Evolutionary conservation across 2,888 invertebrate genomes (phyloP), one percentile per base, ranked within the genome.

Genomic region (Eumerus sabulonum): DNA sequence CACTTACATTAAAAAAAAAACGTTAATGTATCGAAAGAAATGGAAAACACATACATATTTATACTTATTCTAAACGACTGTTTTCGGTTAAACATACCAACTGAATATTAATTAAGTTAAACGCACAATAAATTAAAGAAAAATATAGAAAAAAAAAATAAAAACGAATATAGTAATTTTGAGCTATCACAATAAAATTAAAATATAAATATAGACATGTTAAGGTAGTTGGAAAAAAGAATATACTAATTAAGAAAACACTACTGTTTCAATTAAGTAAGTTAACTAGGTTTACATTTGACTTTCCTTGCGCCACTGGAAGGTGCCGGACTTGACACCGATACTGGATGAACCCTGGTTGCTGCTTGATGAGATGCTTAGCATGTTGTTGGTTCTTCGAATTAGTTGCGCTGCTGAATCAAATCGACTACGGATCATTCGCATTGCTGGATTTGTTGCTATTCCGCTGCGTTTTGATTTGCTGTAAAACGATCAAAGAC

Each of bases 401-500:
- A 89, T 89, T 4, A 89, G 83, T 71, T 89, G 89, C n/a, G 89
- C 89, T 14, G 89, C 89, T 56, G 89, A 89, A 84, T 89, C 89
- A 70, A 89, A 89, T 56, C 89, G 88, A 66, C 88, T 89, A 60
- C 89, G 88, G 82, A 96, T 95, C 76, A 96, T 91, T 83, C 96
- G 91, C 92, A 96, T 92, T 64, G 96, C 96, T 12, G 96, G 96
- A 86, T 96, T 96, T 1, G 95, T 95, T 18, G 95, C 95, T 72
- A 95, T 95, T 1, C 95, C 95, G 85, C 95, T 96, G 71, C 95
- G 91, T 89, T 95, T 95, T 86, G 91, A 92, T 83, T 92, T 92
- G 60, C 74, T 79, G 82, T 88, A 27, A 27, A 27, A 74, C 56
- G 82, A 59, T 40, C 71, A 63, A 36, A 44, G 16, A 44, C 27